Base-by-base conservation (phyloP, 2,888 invertebrate genomes). In the Melinaea menophilus region DNA sequence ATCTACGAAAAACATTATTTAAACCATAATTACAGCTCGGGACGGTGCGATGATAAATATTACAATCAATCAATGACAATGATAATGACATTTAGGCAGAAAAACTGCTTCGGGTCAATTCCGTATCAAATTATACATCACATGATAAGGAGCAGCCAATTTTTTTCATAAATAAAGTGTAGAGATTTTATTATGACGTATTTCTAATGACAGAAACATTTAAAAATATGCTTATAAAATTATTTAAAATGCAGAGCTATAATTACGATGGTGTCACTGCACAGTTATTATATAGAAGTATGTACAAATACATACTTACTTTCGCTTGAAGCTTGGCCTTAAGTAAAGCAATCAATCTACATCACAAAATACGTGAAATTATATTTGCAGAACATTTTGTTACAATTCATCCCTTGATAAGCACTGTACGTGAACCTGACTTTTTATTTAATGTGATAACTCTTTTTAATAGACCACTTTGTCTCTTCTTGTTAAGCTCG, bases 21-120 rank as follows among this genome's bases (percentile, higher is more conserved):
- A 22, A 22, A 22, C 22, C 22, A 22, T 22, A 22, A 22, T 22
- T 22, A 22, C 22, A 22, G 22, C 22, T 22, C 22, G 22, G 68
- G 63, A 62, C 66, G 61, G 63, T 63, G 65, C 67, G 64, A 76
- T 22, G 76, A 82, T 80, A 82, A 80, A 84, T 79, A 77, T 73
- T 76, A 73, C 78, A 22, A 85, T 86, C 84, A 80, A 84, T 86
- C 86, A 85, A 78, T 81, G 84, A 74, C 84, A 80, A 71, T 70
- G 73, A 77, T 80, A 84, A 82, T 80, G 80, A 78, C 81, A 80
- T 85, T 85, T 84, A 78, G 80, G 22, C 22, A 22, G 22, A 22
- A 22, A 22, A 22, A 22, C 22, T 22, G 22, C 22, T 22, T 1
- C 22, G 22, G 22, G 22, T 78, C 79, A 79, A 75, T 76, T 72